Evolutionary conservation across 2,888 invertebrate species (phyloP).

Genomic region (Electrophaes corylata): DNA sequence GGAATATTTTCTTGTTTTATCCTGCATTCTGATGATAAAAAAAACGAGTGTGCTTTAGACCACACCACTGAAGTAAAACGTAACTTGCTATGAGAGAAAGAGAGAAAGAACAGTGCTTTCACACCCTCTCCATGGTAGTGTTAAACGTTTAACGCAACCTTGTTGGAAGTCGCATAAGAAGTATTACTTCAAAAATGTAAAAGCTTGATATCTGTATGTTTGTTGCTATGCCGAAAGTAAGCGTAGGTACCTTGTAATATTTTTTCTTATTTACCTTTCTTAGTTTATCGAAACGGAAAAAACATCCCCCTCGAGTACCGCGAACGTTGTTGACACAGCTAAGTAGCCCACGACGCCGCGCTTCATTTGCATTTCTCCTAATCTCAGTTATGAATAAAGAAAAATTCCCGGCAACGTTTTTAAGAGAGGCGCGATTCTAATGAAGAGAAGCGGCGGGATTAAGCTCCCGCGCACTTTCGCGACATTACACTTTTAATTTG

Average conservation of each 20-base stretch:
- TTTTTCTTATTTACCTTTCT: constrained; percentile 32
- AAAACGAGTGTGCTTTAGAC: too few relatives aligned
- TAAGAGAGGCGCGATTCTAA: constrained; percentile 78
- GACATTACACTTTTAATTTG: constrained; percentile 89
- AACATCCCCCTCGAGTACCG: constrained; percentile 53
- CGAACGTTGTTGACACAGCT: constrained; percentile 80
- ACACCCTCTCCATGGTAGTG: too few relatives aligned
- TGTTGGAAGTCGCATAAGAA: too few relatives aligned
- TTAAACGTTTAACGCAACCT: too few relatives aligned
- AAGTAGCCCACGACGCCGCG: constrained; percentile 79
- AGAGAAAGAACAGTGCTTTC: too few relatives aligned
- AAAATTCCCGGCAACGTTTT: constrained; percentile 79
- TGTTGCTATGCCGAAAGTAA: too few relatives aligned
- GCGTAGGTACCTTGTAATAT: not conserved
- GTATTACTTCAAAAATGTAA: too few relatives aligned
- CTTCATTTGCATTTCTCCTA: constrained; percentile 83
- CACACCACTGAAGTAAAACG: too few relatives aligned
- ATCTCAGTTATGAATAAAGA: constrained; percentile 84
- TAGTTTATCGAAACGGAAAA: constrained; percentile 52
- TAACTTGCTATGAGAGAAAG: too few relatives aligned
- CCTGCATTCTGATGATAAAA: too few relatives aligned
- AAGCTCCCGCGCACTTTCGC: constrained; percentile 71
- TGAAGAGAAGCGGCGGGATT: constrained; percentile 78
- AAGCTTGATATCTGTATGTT: too few relatives aligned
- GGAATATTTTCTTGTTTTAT: too few relatives aligned